Base-by-base conservation (phyloP, 2,797 vertebrate species). In the Triplophysa yarkandensis region DNA sequence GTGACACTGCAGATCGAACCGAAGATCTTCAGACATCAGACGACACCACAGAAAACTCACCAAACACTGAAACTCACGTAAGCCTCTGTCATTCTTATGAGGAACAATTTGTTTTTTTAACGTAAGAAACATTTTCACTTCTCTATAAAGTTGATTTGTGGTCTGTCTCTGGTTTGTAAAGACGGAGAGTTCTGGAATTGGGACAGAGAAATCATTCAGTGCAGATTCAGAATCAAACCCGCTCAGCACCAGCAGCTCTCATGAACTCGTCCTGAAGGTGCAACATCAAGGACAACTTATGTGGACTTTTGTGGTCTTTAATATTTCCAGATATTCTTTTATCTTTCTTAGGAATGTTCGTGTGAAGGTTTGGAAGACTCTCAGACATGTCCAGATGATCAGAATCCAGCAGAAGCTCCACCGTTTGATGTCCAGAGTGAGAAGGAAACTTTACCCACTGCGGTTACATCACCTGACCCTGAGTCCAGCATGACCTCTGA, bases 31-130 rank as follows among this genome's bases (percentile, higher is more conserved):
- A 5, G 4, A 25, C 21, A 4, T 79, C 91, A 27, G 93, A 92
- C 64, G 95, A 98, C 3, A 95, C 96, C 71, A 93, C 94, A 5
- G 95, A 95, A 0, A 90, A 93, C 60, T 98, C 94, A 57, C 89
- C 83, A 2, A 89, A 91, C 77, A 88, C 87, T 0, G 90, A 91
- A 84, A 88, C 90, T 43, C 67, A 73, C 34, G 82, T 83, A 79
- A 58, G 80, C 2, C 8, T 46, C 6, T 46, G 17, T 46, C 44
- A 46, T 6, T 44, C 43, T 44, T 17, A 44, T 17, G n/a, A n/a
- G 17, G 6, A n/a, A 16, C 14, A n/a, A n/a, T n/a, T n/a, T n/a
- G n/a, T n/a, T n/a, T n/a, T n/a, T n/a, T n/a, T n/a, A n/a, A n/a
- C n/a, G n/a, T n/a, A n/a, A n/a, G n/a, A 41, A 41, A 11, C 39